Percentiles rank a stretch among this genome's conserved stretches.
Evolutionary conservation across 2,888 invertebrate species (phyloP).

Genomic region (Brenthis daphne): DNA sequence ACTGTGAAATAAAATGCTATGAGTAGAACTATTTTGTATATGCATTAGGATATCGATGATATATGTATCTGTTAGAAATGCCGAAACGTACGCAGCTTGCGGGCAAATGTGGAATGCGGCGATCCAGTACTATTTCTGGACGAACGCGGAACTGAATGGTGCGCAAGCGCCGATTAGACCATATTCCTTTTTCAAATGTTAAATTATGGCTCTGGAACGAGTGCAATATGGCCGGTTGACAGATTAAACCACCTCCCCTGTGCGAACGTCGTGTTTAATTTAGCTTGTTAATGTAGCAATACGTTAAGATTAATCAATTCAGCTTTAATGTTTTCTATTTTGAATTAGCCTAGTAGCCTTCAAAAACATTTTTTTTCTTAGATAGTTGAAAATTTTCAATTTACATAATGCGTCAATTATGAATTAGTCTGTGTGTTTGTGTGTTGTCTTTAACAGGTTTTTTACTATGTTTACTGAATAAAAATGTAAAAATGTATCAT

Average conservation of each 20-base stretch:
- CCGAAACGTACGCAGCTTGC: constrained; percentile 55
- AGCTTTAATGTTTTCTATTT: not conserved
- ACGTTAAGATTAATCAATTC: constrained; percentile 12
- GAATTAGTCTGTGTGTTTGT: too few relatives aligned
- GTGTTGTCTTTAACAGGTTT: too few relatives aligned
- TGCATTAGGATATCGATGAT: constrained; percentile 11
- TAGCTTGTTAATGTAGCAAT: constrained; percentile 12
- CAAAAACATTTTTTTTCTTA: too few relatives aligned
- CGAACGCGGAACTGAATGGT: constrained; percentile 59
- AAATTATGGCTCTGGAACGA: constrained; percentile 35
- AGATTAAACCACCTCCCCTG: constrained; percentile 16
- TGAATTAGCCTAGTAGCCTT: not conserved
- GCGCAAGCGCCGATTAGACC: constrained; percentile 42
- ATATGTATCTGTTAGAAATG: constrained; percentile 44
- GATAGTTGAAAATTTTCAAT: too few relatives aligned
- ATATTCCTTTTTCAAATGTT: constrained; percentile 48
- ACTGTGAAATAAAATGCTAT: too few relatives aligned
- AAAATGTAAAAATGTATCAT: too few relatives aligned
- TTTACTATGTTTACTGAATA: too few relatives aligned
- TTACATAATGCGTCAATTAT: too few relatives aligned
- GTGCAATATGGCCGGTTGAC: constrained; percentile 22
- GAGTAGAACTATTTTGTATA: too few relatives aligned
- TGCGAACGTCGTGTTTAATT: constrained; percentile 13
- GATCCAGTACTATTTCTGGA: constrained; percentile 65
- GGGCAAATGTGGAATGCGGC: constrained; percentile 58